Evolutionary conservation across 2,888 invertebrate species (phyloP), one percentile per base, ranked within the genome.

Genomic region (Xestia sexstrigata): DNA sequence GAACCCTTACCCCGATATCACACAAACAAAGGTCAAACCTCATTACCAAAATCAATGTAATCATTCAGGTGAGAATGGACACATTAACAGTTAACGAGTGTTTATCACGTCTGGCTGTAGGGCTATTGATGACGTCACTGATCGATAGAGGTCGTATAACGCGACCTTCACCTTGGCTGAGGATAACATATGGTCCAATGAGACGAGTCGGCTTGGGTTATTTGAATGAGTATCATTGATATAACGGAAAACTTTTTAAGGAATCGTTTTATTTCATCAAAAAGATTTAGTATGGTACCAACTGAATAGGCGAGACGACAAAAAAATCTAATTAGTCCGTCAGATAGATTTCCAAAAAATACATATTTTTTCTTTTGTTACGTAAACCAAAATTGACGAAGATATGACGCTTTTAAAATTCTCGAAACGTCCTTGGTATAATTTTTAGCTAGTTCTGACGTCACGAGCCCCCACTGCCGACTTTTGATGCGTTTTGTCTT

Each of bases 121-220:
- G 62, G 15, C 74, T 70, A 58, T 23, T 35, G 47, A 13, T 84
- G 84, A 84, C 87, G 81, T 93, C 77, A 76, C 71, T 49, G 93
- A 97, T 89, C 77, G 76, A 83, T 87, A 62, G 52, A 60, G 75
- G 47, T 52, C 69, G 74, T 84, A 74, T 67, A 75, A 62, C 39
- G 66, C 69, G 74, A 80, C 81, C 75, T 78, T 81, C 65, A 60
- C 85, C 75, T 78, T 85, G 60, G 0, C 39, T 62, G 47, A 55
- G 70, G 73, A 74, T 49, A 60, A 63, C 58, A 69, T 42, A 65
- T 86, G 71, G 26, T 58, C 35, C 26, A 52, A 49, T 15, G 30
- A 76, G 45, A 55, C 47, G 17, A 30, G 20, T 23, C 15, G 35
- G 1, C 30, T 42, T 70, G 9, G 0, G 60, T 60, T 60, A n/a